A percentile compares a stretch with the other conserved stretches of the same genome.
Evolutionary conservation across 2,888 invertebrate species (phyloP).

Genomic region (Himalopsyche japonica): DNA sequence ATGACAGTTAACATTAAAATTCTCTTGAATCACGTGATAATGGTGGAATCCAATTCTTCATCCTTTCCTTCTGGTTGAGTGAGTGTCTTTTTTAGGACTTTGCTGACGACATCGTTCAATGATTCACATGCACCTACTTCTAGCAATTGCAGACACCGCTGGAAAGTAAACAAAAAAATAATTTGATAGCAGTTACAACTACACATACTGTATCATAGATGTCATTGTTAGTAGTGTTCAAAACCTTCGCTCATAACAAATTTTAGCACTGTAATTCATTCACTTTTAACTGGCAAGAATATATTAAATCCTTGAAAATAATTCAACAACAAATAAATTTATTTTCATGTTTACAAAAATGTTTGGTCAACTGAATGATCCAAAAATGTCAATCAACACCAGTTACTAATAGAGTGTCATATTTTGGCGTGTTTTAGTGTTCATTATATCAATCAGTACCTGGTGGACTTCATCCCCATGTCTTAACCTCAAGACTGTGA

Average conservation of each 20-base stretch:
- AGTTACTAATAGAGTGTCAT: too few species aligned
- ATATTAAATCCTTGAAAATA: too few species aligned
- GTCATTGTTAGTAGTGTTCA: too few species aligned
- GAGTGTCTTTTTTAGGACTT: constrained; percentile 80
- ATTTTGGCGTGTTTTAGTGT: too few species aligned
- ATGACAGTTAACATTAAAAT: not conserved
- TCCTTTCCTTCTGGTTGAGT: constrained; percentile 81
- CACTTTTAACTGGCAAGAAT: too few species aligned
- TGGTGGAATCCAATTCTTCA: constrained; percentile 90
- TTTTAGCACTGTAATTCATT: too few species aligned
- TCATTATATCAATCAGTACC: constrained; percentile 55
- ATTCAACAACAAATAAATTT: too few species aligned
- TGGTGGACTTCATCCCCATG: constrained; percentile 73
- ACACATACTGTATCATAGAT: too few species aligned
- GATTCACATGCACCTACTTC: constrained; percentile 90
- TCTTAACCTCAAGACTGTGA: constrained; percentile 80
- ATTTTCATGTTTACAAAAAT: too few species aligned
- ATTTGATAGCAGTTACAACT: not conserved
- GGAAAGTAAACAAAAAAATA: constrained; percentile 43
- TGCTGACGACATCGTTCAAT: constrained; percentile 84
- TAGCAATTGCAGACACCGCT: constrained; percentile 75
- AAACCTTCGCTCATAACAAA: too few species aligned
- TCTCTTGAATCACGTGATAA: constrained; percentile 70
- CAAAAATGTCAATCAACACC: too few species aligned
- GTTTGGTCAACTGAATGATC: too few species aligned